phyloP scores from a whole-genome alignment of 1,140 invertebrate genomes.

The Heliconius hewitsoni region DNA sequence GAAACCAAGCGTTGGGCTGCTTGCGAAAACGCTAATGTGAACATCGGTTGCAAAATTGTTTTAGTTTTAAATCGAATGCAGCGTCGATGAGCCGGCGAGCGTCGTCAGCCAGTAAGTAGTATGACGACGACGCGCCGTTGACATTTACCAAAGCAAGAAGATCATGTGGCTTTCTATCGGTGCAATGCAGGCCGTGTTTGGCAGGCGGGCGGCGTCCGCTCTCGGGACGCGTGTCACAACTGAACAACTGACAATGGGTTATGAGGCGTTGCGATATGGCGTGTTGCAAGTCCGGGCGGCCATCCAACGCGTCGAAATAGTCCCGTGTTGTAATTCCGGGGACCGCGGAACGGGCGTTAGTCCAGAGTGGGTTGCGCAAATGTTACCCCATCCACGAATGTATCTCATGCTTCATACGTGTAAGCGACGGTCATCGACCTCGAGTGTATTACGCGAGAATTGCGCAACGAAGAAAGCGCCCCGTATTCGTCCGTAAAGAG shows the following conservation, averaged over 20 bases:
- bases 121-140: slow-evolving; percentile 40
- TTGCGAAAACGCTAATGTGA: slow-evolving; percentile 81
- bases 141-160: slow-evolving; percentile 59
- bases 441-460: slow-evolving; percentile 64
- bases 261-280: slow-evolving; percentile 78
- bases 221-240: slow-evolving; percentile 68
- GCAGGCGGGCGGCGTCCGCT: slow-evolving; percentile 58
- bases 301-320: slow-evolving; percentile 75
- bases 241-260: slow-evolving; percentile 78
- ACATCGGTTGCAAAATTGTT: slow-evolving; percentile 81
- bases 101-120: slow-evolving; percentile 16
- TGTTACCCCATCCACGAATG: slow-evolving; percentile 46
- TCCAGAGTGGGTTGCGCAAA: slow-evolving; percentile 69
- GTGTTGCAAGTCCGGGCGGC: slow-evolving; percentile 77
- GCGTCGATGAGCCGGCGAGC: slow-evolving; percentile 46
- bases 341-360: slow-evolving; percentile 72
- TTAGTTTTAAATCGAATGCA: slow-evolving; percentile 78
- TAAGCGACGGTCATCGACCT: slow-evolving; percentile 67
- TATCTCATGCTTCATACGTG: slow-evolving; percentile 42
- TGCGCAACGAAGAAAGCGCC: slow-evolving; percentile 74
- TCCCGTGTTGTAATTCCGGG: slow-evolving; percentile 75
- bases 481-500: slow-evolving; percentile 65
- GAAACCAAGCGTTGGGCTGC: slow-evolving; percentile 77
- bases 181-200: slow-evolving; percentile 59
- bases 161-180: slow-evolving; percentile 53